Evolutionary conservation across 2,113 vertebrate species (phyloP).

Genomic region (Hippocampus barbouri): DNA sequence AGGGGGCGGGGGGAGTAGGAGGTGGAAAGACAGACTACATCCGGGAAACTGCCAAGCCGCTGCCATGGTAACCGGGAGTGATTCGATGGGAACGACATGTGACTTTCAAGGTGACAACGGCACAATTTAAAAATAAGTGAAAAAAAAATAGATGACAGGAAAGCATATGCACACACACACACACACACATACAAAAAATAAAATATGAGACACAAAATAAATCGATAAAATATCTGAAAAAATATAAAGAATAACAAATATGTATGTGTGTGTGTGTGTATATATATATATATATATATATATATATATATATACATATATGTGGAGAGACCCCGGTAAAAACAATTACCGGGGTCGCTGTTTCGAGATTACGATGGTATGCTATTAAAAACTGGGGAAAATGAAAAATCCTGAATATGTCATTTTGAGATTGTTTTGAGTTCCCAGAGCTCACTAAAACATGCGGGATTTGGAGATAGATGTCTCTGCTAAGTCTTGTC

Average conservation of each 20-base stretch:
- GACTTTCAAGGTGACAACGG: neutral
- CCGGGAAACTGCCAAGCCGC: slow-evolving; percentile 59
- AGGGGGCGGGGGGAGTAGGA: neutral
- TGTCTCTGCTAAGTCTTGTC: neutral
- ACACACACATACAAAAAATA: neutral
- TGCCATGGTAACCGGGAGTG: slow-evolving; percentile 58
- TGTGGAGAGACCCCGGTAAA: too few relatives aligned
- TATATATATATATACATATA: neutral
- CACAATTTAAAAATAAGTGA: neutral
- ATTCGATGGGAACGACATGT: neutral
- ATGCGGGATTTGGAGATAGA: neutral
- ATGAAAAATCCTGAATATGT: neutral
- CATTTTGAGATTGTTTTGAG: too few relatives aligned
- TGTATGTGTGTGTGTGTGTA: too few relatives aligned
- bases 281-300: neutral
- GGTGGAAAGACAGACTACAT: slow-evolving; percentile 43
- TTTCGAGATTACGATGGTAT: too few relatives aligned
- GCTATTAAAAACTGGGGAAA: too few relatives aligned
- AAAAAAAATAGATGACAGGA: neutral
- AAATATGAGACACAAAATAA: too few relatives aligned
- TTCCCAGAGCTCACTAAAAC: too few relatives aligned
- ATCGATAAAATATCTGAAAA: too few relatives aligned
- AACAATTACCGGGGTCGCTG: too few relatives aligned
- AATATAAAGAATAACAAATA: too few relatives aligned
- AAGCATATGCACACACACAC: neutral